These are phyloP conservation scores for Tenthredo livida DNA, from an alignment of 2,888 invertebrate genomes.

Conservation along the genomic window DNA sequence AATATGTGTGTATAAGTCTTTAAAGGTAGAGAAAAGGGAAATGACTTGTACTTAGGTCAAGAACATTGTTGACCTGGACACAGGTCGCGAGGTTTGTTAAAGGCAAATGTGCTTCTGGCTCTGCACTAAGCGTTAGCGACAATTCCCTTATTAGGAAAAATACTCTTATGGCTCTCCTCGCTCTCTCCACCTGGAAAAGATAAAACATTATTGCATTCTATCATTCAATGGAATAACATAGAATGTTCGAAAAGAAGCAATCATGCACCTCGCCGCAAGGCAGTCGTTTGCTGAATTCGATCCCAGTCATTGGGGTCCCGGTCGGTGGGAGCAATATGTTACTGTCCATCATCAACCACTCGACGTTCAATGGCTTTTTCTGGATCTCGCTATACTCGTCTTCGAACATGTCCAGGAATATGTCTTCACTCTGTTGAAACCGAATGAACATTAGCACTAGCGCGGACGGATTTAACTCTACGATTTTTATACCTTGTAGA, in stretches of 20 bases:
- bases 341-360: slow-evolving; percentile 98
- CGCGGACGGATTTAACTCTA: background rate
- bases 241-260: background rate
- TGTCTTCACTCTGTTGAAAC: slow-evolving; percentile 90
- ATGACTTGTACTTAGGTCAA: slow-evolving; percentile 91
- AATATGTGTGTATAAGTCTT: background rate
- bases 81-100: slow-evolving; percentile 92
- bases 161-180: slow-evolving; percentile 93
- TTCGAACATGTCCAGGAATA: slow-evolving; percentile 99
- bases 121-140: slow-evolving; percentile 89
- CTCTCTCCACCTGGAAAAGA: slow-evolving; percentile 87
- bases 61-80: slow-evolving; percentile 95
- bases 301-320: slow-evolving; percentile 96
- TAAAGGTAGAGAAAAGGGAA: slow-evolving; percentile 46
- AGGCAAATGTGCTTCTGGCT: slow-evolving; percentile 92
- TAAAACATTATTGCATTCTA: slow-evolving; percentile 37
- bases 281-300: slow-evolving; percentile 94
- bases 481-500: slow-evolving; percentile 86
- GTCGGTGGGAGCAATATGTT: slow-evolving; percentile 96
- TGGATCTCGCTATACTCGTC: slow-evolving; percentile 97
- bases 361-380: slow-evolving; percentile 92
- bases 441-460: slow-evolving; percentile 27
- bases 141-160: slow-evolving; percentile 93
- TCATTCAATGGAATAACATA: background rate
- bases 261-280: slow-evolving; percentile 96